Base-by-base conservation (phyloP, 2,113 vertebrate genomes). In the Rhizomys pruinosus region DNA sequence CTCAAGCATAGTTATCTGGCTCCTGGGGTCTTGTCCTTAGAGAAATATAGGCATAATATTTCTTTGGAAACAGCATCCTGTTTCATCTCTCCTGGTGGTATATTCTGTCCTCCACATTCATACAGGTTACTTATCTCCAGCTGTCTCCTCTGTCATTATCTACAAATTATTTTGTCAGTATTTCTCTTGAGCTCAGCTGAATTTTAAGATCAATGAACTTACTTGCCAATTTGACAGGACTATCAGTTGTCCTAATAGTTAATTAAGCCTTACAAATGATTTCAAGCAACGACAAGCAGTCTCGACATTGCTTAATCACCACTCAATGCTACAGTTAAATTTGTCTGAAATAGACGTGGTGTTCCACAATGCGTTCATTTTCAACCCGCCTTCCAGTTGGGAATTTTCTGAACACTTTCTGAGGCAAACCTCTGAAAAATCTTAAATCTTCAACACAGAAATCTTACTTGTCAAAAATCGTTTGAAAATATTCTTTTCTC, bases 201-300 rank as follows among this genome's bases (percentile, higher is more conserved):
- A 97, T 91, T 97, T 97, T 96, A 97, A 98, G 96, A 98, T 97
- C 95, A 97, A 90, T 96, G 91, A 97, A 97, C n/a, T 95, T 95
- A 88, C 82, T 96, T 97, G 73, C 34, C 66, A 94, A 47, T 97
- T 95, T 97, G 93, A 97, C 95, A 97, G 91, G 59, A 93, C 68
- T 87, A 97, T 97, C 91, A 93, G 90, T 96, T 97, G 82, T 97
- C 96, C 91, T 27, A 64, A n/a, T 95, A 97, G 97, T 97, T 97
- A 98, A 97, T 98, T 97, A 97, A 95, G 64, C 27, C 76, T 93
- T 97, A 96, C 89, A 95, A 92, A 97, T 96, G 97, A 76, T 96
- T 92, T 95, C 91, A 97, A 94, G 80, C 96, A 84, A 94, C 10
- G 0, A 57, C 39, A 73, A 97, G 73, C 42, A 96, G 64, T 92